phyloP scores from a whole-genome alignment of 2,797 vertebrate genomes.

The Hydrolagus colliei region DNA sequence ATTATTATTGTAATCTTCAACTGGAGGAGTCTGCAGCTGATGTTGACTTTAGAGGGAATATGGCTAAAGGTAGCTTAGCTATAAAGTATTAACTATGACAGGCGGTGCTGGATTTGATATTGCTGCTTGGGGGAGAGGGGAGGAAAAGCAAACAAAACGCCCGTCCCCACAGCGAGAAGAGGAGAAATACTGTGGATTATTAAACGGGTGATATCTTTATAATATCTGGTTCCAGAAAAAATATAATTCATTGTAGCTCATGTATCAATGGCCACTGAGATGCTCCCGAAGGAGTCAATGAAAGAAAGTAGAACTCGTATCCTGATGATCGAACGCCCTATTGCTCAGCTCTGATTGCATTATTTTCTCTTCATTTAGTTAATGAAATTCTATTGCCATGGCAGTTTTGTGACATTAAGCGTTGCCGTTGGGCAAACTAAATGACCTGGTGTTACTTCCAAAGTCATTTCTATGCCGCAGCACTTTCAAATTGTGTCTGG shows the following conservation, averaged over 20 bases:
- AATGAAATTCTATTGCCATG: not conserved
- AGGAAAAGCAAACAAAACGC: not conserved
- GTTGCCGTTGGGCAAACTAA: not conserved
- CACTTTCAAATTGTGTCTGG: too few species aligned
- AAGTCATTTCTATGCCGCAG: not conserved
- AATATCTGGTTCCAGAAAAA: not conserved
- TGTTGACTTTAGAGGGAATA: not conserved
- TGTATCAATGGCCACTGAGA: not conserved
- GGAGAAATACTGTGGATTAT: not conserved
- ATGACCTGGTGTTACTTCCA: not conserved
- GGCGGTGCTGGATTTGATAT: conserved; percentile 5
- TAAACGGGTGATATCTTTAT: not conserved
- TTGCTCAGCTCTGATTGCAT: not conserved
- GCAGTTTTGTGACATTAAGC: not conserved
- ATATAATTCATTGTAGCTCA: not conserved
- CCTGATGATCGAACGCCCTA: not conserved
- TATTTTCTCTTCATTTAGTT: not conserved
- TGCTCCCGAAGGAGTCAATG: not conserved
- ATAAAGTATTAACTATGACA: not conserved
- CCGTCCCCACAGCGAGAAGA: not conserved
- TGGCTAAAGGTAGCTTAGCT: not conserved
- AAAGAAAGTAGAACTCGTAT: not conserved
- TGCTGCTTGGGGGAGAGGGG: not conserved
- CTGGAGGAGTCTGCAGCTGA: not conserved
- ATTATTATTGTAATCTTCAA: too few species aligned